Evolutionary conservation across 2,797 vertebrate genomes (phyloP).

Genomic region (Aplochiton taeniatus): DNA sequence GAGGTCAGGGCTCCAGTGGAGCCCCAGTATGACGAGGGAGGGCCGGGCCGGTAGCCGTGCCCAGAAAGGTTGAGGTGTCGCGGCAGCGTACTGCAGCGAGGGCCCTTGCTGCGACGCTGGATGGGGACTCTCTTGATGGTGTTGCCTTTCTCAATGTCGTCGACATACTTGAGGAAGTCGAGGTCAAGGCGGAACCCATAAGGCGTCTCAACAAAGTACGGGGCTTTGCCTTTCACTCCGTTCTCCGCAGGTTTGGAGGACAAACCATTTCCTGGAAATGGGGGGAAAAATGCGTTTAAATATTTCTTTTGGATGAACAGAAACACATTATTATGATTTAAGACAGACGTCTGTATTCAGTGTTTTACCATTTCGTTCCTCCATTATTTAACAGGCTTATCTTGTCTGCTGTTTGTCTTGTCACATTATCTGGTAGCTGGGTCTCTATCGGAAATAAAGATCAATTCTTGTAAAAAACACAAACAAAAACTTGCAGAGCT

Average conservation of each 20-base stretch:
- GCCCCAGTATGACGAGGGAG: no score
- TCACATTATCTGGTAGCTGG: conserved; percentile 44
- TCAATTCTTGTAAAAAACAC: no score
- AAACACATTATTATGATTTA: background rate
- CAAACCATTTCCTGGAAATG: conserved; percentile 71
- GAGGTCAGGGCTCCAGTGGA: conserved; percentile 74
- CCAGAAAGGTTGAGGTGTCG: conserved; percentile 88
- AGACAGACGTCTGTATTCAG: background rate
- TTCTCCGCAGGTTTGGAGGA: conserved; percentile 69
- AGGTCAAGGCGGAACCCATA: conserved; percentile 94
- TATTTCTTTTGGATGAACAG: background rate
- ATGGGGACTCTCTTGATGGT: conserved; percentile 90
- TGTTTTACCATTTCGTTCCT: conserved; percentile 67
- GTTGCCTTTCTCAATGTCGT: conserved; percentile 97
- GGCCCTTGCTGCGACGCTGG: conserved; percentile 84
- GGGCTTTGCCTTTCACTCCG: conserved; percentile 76
- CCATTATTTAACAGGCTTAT: conserved; percentile 57
- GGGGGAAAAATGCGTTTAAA: conserved; percentile 13
- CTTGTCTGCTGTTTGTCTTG: conserved; percentile 26
- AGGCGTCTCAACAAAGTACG: conserved; percentile 93
- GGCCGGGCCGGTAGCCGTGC: conserved; percentile 64
- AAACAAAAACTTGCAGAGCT: conserved; percentile 25
- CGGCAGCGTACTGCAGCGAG: conserved; percentile 86
- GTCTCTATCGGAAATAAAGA: no score
- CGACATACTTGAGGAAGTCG: conserved; percentile 98